Evolutionary conservation across 2,113 vertebrate genomes (phyloP), one percentile per base, ranked within the genome.

Genomic region (Salminus brasiliensis): DNA sequence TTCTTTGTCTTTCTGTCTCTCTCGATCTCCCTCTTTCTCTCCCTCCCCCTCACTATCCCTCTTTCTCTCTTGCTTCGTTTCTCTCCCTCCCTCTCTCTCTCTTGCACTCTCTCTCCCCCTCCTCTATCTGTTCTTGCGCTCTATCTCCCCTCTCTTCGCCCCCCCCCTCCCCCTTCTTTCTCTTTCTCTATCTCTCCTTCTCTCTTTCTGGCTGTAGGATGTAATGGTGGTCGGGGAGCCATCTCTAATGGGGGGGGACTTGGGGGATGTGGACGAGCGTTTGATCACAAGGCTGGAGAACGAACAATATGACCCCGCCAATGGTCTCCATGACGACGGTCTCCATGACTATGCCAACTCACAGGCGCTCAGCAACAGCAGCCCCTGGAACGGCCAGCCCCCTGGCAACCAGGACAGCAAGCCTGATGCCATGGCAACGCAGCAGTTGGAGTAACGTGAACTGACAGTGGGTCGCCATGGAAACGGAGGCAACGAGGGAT

Each of bases 281-380:
- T 94, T 95, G 90, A 96, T 96, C 94, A 96, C 95, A 90, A 94
- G 95, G 93, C 94, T 96, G 93, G 95, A 96, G 93, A 96, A 96
- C 81, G 95, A 94, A 85, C 95, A 95, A 78, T 96, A 95, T 80
- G 95, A 96, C 89, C 94, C 95, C 81, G 92, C 94, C 89, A 95
- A 95, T 88, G 94, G 95, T 90, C 93, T 96, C 93, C 95, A 95
- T 90, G 95, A 96, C 86, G 95, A 96, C 70, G 93, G 95, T 83
- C 76, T 79, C 82, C 77, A 72, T 89, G 95, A 95, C 92, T 96
- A 95, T 94, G 94, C 92, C 92, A 94, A 86, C 91, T 95, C 95
- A 78, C 95, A 94, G 30, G 94, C 94, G 83, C 90, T 96, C 91
- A 92, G 94, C 85, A 95, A 94, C 91, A 94, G 92, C 92, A 94